A percentile compares a stretch with the other conserved stretches of the same genome.
phyloP scores from a whole-genome alignment of 2,113 vertebrate genomes.

The Lampris megalopsis region DNA sequence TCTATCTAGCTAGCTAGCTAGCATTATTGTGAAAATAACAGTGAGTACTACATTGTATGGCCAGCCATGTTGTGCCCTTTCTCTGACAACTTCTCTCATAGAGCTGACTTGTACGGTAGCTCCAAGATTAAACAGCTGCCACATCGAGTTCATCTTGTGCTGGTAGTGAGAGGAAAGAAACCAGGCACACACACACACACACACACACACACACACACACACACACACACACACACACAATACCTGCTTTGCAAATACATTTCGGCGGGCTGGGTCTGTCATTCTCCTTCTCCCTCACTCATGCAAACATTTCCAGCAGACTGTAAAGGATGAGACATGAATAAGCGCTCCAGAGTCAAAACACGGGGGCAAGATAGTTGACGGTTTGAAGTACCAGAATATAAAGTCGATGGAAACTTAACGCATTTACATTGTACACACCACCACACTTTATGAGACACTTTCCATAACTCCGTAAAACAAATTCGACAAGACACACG shows the following conservation, averaged over 20 bases:
- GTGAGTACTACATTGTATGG: too few relatives aligned
- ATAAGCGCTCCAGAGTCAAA: slow-evolving; percentile 46
- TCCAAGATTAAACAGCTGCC: slow-evolving; percentile 45
- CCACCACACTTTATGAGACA: too few relatives aligned
- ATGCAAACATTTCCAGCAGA: neutral
- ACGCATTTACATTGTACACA: slow-evolving; percentile 15
- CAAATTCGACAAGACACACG: neutral
- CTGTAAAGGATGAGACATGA: slow-evolving; percentile 19
- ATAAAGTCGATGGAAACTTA: slow-evolving; percentile 53
- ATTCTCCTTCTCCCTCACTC: neutral
- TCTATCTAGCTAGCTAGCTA: neutral
- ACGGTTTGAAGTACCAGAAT: slow-evolving; percentile 49
- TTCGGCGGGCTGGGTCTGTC: too few relatives aligned
- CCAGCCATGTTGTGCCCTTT: neutral
- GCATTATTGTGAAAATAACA: neutral
- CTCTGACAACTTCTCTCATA: slow-evolving; percentile 26
- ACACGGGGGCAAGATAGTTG: slow-evolving; percentile 27
- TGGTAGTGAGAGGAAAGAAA: slow-evolving; percentile 14
- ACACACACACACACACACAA: too few relatives aligned
- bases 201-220: neutral
- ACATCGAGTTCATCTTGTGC: slow-evolving; percentile 13
- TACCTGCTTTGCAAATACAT: too few relatives aligned
- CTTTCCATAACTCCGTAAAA: too few relatives aligned
- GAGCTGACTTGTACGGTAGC: slow-evolving; percentile 23
- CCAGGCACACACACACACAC: neutral